These are phyloP conservation scores for Sweltsa coloradensis DNA, from an alignment of 1,140 invertebrate genomes.

Conservation along the genomic window DNA sequence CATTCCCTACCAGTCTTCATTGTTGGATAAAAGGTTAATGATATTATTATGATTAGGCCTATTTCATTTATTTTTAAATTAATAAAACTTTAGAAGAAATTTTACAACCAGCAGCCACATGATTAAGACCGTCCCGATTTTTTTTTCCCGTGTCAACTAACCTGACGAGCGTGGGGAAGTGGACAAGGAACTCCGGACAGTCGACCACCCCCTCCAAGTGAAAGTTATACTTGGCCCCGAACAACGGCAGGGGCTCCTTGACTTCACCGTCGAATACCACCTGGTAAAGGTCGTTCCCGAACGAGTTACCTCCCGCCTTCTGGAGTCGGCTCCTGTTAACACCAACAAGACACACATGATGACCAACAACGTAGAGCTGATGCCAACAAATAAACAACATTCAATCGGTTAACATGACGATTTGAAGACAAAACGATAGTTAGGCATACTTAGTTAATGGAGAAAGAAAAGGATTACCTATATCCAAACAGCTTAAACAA, in stretches of 20 bases:
- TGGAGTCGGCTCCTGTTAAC: conserved; percentile 41
- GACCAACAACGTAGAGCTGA: too few species aligned
- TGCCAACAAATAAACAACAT: too few species aligned
- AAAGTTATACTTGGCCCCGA: conserved; percentile 95
- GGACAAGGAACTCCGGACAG: conserved; percentile 96
- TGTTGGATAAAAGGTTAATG: too few species aligned
- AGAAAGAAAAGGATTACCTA: too few species aligned
- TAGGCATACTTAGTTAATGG: too few species aligned
- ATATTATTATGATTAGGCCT: too few species aligned
- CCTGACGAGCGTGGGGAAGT: conserved; percentile 77
- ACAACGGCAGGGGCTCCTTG: conserved; percentile 60
- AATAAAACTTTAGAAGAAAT: conserved; percentile 7
- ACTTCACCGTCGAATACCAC: conserved; percentile 67
- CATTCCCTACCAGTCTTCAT: too few species aligned
- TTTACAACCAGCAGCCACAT: not conserved
- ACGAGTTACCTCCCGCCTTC: conserved; percentile 43
- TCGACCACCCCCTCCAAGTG: conserved; percentile 91
- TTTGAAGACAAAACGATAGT: too few species aligned
- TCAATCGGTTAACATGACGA: too few species aligned
- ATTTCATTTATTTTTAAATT: too few species aligned
- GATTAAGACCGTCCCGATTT: not conserved
- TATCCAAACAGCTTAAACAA: too few species aligned
- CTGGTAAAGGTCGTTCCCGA: conserved; percentile 80
- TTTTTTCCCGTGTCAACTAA: conserved; percentile 23
- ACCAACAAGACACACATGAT: too few species aligned